A percentile compares a stretch with the other conserved stretches of the same genome.
Evolutionary conservation across 37 sponge, comb jelly and placozoan species (phyloP).

Genomic region (Cliona cf. orientalis): DNA sequence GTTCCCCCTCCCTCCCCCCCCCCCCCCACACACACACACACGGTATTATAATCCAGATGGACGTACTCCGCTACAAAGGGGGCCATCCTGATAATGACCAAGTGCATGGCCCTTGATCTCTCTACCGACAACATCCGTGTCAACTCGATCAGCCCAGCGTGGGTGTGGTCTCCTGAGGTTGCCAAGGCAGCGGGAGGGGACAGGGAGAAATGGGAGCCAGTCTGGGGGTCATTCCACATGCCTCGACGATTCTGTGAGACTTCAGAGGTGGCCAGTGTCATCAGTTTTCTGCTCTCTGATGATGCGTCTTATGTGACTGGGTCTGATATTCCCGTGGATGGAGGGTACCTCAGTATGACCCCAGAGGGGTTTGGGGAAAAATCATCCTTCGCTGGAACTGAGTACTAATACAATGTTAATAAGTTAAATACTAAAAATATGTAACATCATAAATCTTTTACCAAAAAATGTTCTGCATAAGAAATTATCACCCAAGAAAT

Average conservation of each 20-base stretch:
- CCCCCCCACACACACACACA: no score
- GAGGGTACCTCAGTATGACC: conserved; percentile 82
- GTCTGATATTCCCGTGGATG: conserved; percentile 80
- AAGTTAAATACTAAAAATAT: no score
- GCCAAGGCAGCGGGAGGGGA: conserved; percentile 82
- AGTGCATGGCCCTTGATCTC: conserved; percentile 87
- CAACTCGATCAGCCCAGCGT: conserved; percentile 84
- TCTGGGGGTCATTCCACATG: conserved; percentile 91
- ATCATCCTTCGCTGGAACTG: conserved; percentile 77
- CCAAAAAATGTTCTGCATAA: no score
- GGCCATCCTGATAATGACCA: conserved; percentile 74
- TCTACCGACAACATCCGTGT: conserved; percentile 73
- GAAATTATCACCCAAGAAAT: no score
- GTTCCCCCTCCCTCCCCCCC: no score
- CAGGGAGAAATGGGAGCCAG: conserved; percentile 79
- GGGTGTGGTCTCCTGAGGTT: conserved; percentile 93
- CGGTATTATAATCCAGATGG: no score
- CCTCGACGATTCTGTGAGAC: conserved; percentile 61
- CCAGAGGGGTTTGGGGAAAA: conserved; percentile 85
- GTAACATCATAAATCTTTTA: no score
- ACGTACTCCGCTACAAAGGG: conserved; percentile 87
- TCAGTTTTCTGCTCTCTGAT: conserved; percentile 75
- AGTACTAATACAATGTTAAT: no score
- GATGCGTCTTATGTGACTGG: conserved; percentile 82
- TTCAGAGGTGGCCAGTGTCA: conserved; percentile 71